phyloP scores from a whole-genome alignment of 2,113 vertebrate species.

The Pica pica region DNA sequence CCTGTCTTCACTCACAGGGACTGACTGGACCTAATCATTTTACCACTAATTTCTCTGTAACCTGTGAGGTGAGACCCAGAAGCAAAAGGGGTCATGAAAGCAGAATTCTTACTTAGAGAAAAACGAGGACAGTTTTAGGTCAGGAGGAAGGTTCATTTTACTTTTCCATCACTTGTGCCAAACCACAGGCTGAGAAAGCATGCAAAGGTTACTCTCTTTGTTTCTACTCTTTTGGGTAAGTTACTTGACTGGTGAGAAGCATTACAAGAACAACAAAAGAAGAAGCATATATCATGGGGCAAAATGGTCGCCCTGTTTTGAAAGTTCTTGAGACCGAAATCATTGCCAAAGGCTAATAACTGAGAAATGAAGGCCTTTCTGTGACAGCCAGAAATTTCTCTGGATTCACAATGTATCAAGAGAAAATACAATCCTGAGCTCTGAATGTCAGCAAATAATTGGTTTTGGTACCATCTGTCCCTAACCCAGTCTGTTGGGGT shows the following conservation, averaged over 20 bases:
- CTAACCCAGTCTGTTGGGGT: neutral
- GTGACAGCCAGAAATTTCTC: neutral
- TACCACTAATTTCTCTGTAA: neutral
- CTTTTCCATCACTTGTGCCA: neutral
- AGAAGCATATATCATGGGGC: neutral
- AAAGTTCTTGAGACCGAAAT: neutral
- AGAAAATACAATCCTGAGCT: neutral
- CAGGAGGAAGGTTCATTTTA: neutral
- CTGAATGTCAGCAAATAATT: neutral
- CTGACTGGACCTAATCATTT: conserved; percentile 1
- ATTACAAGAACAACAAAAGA: neutral
- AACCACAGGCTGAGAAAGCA: neutral
- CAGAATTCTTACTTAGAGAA: neutral
- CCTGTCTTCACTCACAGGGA: neutral
- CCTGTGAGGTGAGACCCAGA: neutral
- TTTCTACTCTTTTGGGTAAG: neutral
- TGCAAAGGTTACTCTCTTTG: neutral
- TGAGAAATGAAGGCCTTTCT: neutral
- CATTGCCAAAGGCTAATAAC: neutral
- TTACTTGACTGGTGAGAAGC: neutral
- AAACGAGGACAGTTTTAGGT: neutral
- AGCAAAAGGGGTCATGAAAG: neutral
- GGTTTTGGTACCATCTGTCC: neutral
- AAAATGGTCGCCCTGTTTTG: neutral
- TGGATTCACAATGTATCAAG: neutral